phyloP scores from a whole-genome alignment of 2,888 invertebrate species.

The Ectropis crepuscularia region DNA sequence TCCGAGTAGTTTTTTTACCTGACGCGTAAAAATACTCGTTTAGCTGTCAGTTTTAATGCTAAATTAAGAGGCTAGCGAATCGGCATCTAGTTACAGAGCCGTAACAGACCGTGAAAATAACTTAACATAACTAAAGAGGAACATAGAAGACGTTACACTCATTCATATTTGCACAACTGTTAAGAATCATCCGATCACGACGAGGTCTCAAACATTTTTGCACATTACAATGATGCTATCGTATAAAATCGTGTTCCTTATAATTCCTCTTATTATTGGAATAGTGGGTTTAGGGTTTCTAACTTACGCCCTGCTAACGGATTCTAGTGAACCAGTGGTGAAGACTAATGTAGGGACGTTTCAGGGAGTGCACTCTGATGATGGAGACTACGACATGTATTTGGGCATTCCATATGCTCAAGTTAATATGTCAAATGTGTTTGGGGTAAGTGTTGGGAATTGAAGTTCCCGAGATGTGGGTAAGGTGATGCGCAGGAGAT shows the following conservation, averaged over 20 bases:
- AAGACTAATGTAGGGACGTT: constrained; percentile 37
- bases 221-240: constrained; percentile 8
- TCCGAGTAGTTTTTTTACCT: too few species aligned
- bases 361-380: constrained; percentile 32
- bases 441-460: constrained; percentile 50
- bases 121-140: constrained; percentile 9
- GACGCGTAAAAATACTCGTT: too few species aligned
- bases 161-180: constrained; percentile 23
- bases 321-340: constrained; percentile 20
- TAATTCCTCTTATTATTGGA: constrained; percentile 7
- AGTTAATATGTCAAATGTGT: constrained; percentile 52
- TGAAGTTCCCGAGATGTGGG: too few species aligned
- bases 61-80: constrained; percentile 1
- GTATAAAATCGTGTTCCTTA: constrained; percentile 6
- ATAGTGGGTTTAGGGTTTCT: constrained; percentile 12
- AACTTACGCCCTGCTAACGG: constrained; percentile 10
- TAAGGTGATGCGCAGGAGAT: too few species aligned
- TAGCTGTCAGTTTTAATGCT: background rate
- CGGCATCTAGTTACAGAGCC: background rate
- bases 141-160: background rate
- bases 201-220: background rate
- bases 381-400: constrained; percentile 36
- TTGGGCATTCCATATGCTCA: constrained; percentile 56
- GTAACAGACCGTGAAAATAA: constrained; percentile 13
- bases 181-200: background rate